Evolutionary conservation across 2,888 invertebrate species (phyloP), one percentile per base, ranked within the genome.

Genomic region (Epistrophe eligans): DNA sequence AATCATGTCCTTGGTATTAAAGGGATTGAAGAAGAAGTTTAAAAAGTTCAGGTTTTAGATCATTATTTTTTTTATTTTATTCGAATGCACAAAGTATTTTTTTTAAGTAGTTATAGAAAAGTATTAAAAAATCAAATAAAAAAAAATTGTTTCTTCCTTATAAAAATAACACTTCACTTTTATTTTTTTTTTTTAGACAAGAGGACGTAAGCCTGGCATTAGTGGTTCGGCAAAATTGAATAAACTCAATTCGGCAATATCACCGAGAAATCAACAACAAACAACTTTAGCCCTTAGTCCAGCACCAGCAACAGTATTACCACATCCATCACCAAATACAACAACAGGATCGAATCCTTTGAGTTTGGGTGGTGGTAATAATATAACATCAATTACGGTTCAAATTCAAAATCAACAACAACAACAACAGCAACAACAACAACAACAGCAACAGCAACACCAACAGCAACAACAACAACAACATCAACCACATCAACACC

Each of bases 261-360:
- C 92, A 89, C 92, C 92, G 74, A 90, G 90, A 88, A 52, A 70
- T 52, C 90, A 89, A 35, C 90, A 89, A 32, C 89, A 89, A 67
- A 90, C 73, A 89, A 90, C 90, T 82, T 89, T 90, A 66, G 90
- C 90, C 43, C 82, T 92, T 84, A 92, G 92, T 90, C 92, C 92
- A 89, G 89, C 90, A 89, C 89, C 91, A 81, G 90, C 91, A 89
- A 89, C 91, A 88, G 89, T 90, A 88, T 89, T 91, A 91, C 91
- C 92, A 84, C 92, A 92, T 90, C 91, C 90, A 89, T 92, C 92
- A 89, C 92, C 92, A 90, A 91, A 91, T 90, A 91, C 92, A 67
- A 91, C 90, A 90, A 90, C 90, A 79, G 83, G 55, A 48, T 24
- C 87, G 72, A 87, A 87, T 83, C 79, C 79, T 17, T 79, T 87